These are phyloP conservation scores for Aptenodytes patagonicus DNA, from an alignment of 2,113 vertebrate species.

Conservation along the genomic window DNA sequence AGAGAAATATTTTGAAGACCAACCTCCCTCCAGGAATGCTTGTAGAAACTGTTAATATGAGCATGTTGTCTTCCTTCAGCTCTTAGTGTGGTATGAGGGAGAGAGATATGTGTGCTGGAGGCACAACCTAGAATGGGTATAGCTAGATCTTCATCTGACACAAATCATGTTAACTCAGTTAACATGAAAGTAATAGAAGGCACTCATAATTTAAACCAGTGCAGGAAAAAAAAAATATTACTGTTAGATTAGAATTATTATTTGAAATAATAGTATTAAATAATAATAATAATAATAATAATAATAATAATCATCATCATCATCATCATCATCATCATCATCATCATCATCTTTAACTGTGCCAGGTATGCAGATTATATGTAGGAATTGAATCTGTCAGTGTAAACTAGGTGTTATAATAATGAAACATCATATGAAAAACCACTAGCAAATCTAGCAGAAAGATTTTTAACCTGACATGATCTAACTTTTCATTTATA, in stretches of 20 bases:
- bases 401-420: not conserved
- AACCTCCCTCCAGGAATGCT: not conserved
- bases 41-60: not conserved
- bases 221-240: not conserved
- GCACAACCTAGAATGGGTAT: not conserved
- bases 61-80: not conserved
- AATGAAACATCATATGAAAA: not conserved
- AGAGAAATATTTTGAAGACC: not conserved
- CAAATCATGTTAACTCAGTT: not conserved
- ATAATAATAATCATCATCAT: no score
- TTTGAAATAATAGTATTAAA: not conserved
- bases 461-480: not conserved
- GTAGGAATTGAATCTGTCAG: not conserved
- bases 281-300: not conserved
- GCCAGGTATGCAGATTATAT: not conserved
- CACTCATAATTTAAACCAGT: not conserved
- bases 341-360: not conserved
- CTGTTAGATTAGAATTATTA: not conserved
- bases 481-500: not conserved
- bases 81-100: not conserved
- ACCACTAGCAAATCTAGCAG: not conserved
- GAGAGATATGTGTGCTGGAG: not conserved
- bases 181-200: not conserved
- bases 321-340: no score
- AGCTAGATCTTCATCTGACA: not conserved